Conservation (phyloP, 1,140 invertebrate genomes). For the Drosophila pruinosa region DNA sequence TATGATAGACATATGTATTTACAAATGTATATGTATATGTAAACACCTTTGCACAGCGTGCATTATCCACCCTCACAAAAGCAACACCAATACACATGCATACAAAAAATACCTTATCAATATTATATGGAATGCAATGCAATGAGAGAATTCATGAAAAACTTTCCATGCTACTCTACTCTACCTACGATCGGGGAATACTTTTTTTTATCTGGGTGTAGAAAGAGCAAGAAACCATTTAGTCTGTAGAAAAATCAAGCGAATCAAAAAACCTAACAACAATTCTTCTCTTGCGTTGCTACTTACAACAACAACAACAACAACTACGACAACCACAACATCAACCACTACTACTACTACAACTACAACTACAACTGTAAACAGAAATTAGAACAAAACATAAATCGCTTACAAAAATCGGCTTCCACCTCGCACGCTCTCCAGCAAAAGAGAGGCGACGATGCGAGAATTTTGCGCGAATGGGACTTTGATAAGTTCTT, state of each 20-base stretch:
- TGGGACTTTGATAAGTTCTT: constrained; percentile 94
- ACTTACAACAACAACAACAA: constrained; percentile 62
- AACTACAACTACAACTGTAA: constrained; percentile 40
- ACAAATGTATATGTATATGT: constrained; percentile 24
- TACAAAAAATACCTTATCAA: constrained; percentile 18
- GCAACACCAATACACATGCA: constrained; percentile 24
- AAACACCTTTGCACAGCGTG: constrained; percentile 37
- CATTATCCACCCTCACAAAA: constrained; percentile 26
- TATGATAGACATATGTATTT: constrained; percentile 5
- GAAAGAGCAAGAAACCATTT: constrained; percentile 33
- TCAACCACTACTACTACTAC: constrained; percentile 46
- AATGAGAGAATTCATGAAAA: constrained; percentile 77
- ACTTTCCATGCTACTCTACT: constrained; percentile 67
- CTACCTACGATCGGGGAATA: background rate
- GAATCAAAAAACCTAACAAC: constrained; percentile 39
- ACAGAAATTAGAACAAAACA: constrained; percentile 79
- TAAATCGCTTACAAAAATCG: constrained; percentile 81
- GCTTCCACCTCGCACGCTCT: constrained; percentile 80
- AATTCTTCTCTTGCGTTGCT: constrained; percentile 76
- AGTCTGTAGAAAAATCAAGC: constrained; percentile 17
- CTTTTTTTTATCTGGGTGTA: constrained; percentile 45
- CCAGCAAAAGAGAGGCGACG: constrained; percentile 40
- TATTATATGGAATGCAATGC: constrained; percentile 41
- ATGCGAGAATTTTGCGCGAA: constrained; percentile 86
- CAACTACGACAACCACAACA: constrained; percentile 46